Base-by-base conservation (phyloP, 2,113 vertebrate species). In the Ophthalmolycus amberensis region DNA sequence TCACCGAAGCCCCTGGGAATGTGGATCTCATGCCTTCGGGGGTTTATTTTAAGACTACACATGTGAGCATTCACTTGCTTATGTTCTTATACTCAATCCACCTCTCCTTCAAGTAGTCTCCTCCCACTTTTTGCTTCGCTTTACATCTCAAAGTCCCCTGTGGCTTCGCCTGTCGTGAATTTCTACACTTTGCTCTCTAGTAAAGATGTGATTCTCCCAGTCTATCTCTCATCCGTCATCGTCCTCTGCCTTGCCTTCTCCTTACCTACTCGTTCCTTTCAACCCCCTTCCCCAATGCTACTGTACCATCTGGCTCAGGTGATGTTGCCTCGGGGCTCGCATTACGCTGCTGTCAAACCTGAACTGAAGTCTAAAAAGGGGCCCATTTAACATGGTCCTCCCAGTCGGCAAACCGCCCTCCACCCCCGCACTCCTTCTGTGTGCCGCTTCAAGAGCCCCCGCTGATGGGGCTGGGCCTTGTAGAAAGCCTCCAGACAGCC, bases 341-440 rank as follows among this genome's bases (percentile, higher is more conserved):
- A 83, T 86, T 80, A 90, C 64, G 40, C 77, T 32, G 68, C 66
- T 87, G 82, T 83, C 85, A 82, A 72, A 79, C 70, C 77, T 46
- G 52, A 78, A 66, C 62, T 66, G 67, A 73, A 77, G 82, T 85
- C 82, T 80, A 62, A 81, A 90, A 77, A 71, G 69, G 72, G 71
- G 74, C 38, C 0, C 59, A 58, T 84, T 86, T 76, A 75, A 79
- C 84, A 75, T 65, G 50, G 67, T 40, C 38, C 67, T 62, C 32
- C 27, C 76, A 48, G 70, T 27, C 40, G 6, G 63, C 72, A 78
- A 65, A 37, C 34, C 50, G 25, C 70, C 60, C 46, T 68, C 54
- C 79, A 50, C 69, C 85, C 88, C 67, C n/a, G 2, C 72, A 59
- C n/a, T 46, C 60, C 65, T 38, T 63, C 75, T 68, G 58, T 34